Evolutionary conservation across 2,797 vertebrate genomes (phyloP).

Genomic region (Crocodylus rhombifer): DNA sequence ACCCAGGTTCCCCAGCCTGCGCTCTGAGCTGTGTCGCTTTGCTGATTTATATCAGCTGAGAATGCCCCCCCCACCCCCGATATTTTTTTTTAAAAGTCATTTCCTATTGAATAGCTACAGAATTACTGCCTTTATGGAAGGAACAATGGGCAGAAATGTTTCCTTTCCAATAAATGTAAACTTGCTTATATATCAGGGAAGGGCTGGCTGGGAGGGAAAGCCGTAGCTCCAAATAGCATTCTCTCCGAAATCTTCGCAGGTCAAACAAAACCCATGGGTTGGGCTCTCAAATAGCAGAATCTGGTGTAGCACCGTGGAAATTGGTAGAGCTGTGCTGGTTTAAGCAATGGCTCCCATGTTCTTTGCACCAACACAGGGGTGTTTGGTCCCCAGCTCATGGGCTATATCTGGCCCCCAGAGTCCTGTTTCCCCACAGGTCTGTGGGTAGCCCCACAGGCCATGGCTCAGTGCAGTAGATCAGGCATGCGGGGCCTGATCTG

Average conservation of each 20-base stretch:
- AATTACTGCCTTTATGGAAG: not conserved
- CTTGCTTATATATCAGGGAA: not conserved
- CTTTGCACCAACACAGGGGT: not conserved
- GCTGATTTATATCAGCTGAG: not conserved
- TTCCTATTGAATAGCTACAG: not conserved
- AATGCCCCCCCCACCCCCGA: not conserved
- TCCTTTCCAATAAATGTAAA: not conserved
- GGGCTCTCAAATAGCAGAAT: not conserved
- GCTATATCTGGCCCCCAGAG: too few species aligned
- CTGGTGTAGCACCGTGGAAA: not conserved
- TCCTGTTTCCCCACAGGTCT: too few species aligned
- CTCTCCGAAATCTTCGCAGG: not conserved
- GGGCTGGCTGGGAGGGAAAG: not conserved
- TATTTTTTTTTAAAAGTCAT: not conserved
- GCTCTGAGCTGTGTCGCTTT: not conserved
- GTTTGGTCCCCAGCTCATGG: too few species aligned
- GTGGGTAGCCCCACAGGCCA: too few species aligned
- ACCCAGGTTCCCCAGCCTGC: not conserved
- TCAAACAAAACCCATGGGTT: not conserved
- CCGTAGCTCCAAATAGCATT: not conserved
- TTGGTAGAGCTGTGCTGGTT: not conserved
- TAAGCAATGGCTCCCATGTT: not conserved
- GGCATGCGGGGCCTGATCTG: too few species aligned
- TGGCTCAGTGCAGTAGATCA: too few species aligned
- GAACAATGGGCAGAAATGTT: not conserved